Evolutionary conservation across 2,113 vertebrate species (phyloP).

Genomic region (Plecturocebus donacophilus): DNA sequence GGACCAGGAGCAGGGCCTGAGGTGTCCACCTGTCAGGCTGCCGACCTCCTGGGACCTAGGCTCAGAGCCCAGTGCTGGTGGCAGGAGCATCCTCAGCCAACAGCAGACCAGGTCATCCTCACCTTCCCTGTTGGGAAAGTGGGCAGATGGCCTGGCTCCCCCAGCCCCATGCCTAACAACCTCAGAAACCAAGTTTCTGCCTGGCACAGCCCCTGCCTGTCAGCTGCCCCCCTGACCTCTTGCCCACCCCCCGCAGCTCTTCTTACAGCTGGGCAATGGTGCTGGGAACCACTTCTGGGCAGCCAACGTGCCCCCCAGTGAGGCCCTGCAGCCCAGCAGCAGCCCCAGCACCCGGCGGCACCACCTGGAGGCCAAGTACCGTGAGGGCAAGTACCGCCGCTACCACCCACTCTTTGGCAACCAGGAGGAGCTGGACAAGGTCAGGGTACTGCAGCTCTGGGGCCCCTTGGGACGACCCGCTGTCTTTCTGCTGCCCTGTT

Average conservation of each 20-base stretch:
- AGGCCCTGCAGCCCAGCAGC: constrained; percentile 88
- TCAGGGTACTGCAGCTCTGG: constrained; percentile 70
- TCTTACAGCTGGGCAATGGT: constrained; percentile 89
- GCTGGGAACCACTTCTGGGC: constrained; percentile 95
- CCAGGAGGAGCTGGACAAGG: constrained; percentile 94
- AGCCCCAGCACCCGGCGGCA: constrained; percentile 85
- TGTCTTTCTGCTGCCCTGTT: not conserved
- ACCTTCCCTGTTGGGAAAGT: not conserved
- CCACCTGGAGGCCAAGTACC: constrained; percentile 93
- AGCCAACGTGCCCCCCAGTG: constrained; percentile 95
- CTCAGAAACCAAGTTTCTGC: not conserved
- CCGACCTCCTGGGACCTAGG: not conserved
- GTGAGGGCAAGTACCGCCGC: constrained; percentile 95
- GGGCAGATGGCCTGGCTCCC: not conserved
- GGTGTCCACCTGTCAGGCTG: not conserved
- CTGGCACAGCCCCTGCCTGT: rapidly evolving
- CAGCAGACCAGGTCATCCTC: not conserved
- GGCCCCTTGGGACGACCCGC: not conserved
- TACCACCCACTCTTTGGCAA: constrained; percentile 95
- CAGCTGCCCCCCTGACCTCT: constrained; percentile 7
- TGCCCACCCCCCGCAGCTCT: constrained; percentile 85
- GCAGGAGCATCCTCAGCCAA: not conserved
- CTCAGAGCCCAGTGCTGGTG: not conserved
- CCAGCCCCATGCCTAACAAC: not conserved
- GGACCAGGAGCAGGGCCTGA: not conserved